phyloP scores from a whole-genome alignment of 2,113 vertebrate species.

The Centropus bengalensis region DNA sequence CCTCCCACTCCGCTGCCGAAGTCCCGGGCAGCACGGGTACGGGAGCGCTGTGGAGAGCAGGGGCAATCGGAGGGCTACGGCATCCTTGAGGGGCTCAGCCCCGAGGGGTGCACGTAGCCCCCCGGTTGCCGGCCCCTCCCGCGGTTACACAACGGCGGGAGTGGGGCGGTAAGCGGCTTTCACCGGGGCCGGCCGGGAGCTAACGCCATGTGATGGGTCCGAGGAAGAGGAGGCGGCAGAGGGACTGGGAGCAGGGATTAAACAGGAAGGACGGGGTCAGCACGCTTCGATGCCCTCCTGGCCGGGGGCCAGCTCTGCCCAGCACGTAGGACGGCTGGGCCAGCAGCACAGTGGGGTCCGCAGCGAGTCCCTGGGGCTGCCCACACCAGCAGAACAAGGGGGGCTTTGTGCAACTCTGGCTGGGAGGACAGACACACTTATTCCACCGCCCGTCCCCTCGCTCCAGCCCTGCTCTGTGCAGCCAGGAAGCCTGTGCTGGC shows the following conservation, averaged over 20 bases:
- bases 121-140: not conserved
- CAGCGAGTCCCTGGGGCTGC: not conserved
- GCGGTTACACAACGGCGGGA: constrained; percentile 19
- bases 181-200: not conserved
- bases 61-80: not conserved
- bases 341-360: not conserved
- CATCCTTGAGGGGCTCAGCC: not conserved
- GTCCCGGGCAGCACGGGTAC: too few species aligned
- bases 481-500: not conserved
- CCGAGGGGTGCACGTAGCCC: not conserved
- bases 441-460: not conserved
- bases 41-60: not conserved
- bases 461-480: accelerated
- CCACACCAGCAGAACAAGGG: not conserved
- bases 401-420: not conserved
- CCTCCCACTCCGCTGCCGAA: not conserved
- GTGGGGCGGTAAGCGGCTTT: constrained; percentile 44
- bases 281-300: not conserved
- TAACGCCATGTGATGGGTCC: constrained; percentile 36
- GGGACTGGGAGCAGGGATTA: constrained; percentile 14
- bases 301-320: not conserved
- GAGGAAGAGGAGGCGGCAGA: constrained; percentile 4
- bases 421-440: not conserved
- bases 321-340: not conserved
- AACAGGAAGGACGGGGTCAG: constrained; percentile 5